Conservation (phyloP, 2,797 vertebrate genomes). For the Mus caroli region DNA sequence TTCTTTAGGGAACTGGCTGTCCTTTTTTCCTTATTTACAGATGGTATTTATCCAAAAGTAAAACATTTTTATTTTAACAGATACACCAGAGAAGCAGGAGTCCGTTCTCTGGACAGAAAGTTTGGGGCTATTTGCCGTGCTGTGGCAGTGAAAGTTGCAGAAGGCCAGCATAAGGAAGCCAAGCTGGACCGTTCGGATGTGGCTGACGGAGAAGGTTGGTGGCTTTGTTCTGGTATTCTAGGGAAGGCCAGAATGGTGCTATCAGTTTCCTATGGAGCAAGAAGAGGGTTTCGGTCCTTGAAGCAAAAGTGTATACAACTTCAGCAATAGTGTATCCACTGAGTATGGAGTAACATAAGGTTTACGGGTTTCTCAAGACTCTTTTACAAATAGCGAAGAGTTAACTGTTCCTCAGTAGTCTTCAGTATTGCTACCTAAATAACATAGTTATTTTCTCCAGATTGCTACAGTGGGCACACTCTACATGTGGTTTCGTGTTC, state of each 20-base stretch:
- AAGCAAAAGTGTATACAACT: not conserved
- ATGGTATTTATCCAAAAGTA: not conserved
- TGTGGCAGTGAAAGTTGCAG: constrained; percentile 97
- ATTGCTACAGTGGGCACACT: not conserved
- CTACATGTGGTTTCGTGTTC: constrained; percentile 5
- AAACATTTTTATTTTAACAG: constrained; percentile 83
- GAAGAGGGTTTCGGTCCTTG: not conserved
- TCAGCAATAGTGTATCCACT: not conserved
- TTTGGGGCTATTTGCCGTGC: constrained; percentile 97
- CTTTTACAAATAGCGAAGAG: not conserved
- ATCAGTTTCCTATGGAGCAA: not conserved
- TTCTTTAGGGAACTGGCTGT: not conserved
- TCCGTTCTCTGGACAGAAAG: constrained; percentile 97
- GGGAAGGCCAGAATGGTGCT: not conserved
- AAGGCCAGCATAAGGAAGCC: constrained; percentile 91
- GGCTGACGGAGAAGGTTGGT: constrained; percentile 89
- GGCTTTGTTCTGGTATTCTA: not conserved
- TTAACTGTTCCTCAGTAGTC: not conserved
- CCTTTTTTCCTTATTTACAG: not conserved
- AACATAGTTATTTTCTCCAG: constrained; percentile 10
- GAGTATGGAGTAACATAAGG: too few species aligned
- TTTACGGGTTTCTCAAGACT: not conserved
- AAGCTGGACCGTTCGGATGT: constrained; percentile 86
- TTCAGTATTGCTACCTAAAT: not conserved
- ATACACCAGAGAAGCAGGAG: constrained; percentile 97